These are phyloP conservation scores for Lepeophtheirus nordmannii DNA, from an alignment of 2,888 invertebrate species.

Conservation along the genomic window DNA sequence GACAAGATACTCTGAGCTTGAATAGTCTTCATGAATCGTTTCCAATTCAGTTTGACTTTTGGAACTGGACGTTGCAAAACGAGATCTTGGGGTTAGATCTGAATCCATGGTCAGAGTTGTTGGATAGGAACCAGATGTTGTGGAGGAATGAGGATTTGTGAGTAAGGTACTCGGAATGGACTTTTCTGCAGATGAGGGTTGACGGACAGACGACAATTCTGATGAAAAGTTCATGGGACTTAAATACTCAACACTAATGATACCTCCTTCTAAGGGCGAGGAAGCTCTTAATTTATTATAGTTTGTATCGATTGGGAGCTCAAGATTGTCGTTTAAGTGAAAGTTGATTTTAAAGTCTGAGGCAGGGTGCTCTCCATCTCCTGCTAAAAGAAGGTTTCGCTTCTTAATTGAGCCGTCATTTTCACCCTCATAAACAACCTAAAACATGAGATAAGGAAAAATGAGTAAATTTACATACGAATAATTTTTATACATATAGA, in stretches of 20 bases:
- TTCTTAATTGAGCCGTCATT: not conserved
- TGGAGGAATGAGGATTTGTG: conserved; percentile 29
- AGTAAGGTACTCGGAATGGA: conserved; percentile 49
- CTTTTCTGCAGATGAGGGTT: conserved; percentile 56
- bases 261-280: conserved; percentile 10
- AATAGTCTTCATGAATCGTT: conserved; percentile 13
- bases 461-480: no score
- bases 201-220: conserved; percentile 69
- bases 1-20: conserved; percentile 7
- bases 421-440: conserved; percentile 14
- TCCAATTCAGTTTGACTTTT: conserved; percentile 9
- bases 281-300: conserved; percentile 16
- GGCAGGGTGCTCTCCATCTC: not conserved
- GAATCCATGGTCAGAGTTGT: not conserved
- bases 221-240: conserved; percentile 54
- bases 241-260: conserved; percentile 39
- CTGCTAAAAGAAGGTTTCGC: not conserved
- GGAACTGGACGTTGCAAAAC: not conserved
- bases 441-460: not conserved
- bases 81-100: not conserved
- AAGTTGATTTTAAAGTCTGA: not conserved
- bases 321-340: not conserved
- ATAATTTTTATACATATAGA: no score
- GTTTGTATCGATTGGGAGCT: not conserved
- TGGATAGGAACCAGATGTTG: conserved; percentile 11